Conservation (phyloP, 92 coral and sea anemone genomes). For the Pocillopora grandis region DNA sequence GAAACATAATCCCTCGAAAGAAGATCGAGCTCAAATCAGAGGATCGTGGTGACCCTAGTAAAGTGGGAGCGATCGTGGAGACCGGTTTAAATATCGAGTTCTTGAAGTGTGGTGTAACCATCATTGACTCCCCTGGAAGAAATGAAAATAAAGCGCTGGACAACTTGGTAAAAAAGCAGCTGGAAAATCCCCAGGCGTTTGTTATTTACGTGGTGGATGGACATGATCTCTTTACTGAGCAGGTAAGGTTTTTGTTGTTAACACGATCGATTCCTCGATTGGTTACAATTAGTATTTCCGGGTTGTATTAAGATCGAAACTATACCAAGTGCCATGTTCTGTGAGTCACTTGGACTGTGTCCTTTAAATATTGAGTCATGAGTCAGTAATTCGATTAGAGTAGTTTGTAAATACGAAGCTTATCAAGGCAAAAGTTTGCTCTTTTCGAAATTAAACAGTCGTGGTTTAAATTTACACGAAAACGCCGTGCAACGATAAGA, state of each 20-base stretch:
- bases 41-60: conserved; percentile 57
- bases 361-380: too few relatives aligned
- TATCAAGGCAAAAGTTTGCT: too few relatives aligned
- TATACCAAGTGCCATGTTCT: too few relatives aligned
- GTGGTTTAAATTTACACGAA: too few relatives aligned
- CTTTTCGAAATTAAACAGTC: too few relatives aligned
- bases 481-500: too few relatives aligned
- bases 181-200: conserved; percentile 57
- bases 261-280: background rate
- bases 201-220: conserved; percentile 74
- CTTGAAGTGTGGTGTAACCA: conserved; percentile 65
- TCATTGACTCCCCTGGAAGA: conserved; percentile 73
- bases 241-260: conserved; percentile 30
- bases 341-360: too few relatives aligned
- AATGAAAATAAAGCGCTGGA: conserved; percentile 67
- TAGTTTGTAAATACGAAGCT: too few relatives aligned
- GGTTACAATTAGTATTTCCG: background rate
- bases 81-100: conserved; percentile 58
- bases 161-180: conserved; percentile 61
- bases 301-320: background rate
- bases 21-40: conserved; percentile 51
- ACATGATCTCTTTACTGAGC: conserved; percentile 59
- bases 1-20: conserved; percentile 57
- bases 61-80: conserved; percentile 61
- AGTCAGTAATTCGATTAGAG: too few relatives aligned